These are phyloP conservation scores for Arothron firmamentum DNA, from an alignment of 2,113 vertebrate genomes.

Conservation along the genomic window DNA sequence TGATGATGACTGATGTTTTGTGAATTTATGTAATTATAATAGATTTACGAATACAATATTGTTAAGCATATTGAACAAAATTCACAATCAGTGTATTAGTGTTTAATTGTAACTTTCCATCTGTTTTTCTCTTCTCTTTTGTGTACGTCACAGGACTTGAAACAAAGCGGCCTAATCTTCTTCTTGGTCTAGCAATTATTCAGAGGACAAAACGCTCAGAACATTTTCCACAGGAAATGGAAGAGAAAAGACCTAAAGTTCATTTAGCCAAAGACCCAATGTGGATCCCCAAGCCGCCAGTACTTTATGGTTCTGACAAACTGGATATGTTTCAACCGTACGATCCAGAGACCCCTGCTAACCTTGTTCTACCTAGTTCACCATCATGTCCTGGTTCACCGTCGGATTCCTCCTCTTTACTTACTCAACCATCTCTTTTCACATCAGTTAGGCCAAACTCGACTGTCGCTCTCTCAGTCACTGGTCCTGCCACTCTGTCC, in stretches of 20 bases:
- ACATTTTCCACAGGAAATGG: conserved; percentile 64
- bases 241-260: conserved; percentile 81
- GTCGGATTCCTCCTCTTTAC: conserved; percentile 65
- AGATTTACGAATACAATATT: not conserved
- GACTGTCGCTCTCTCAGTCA: conserved; percentile 56
- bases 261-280: conserved; percentile 72
- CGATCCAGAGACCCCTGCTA: conserved; percentile 67
- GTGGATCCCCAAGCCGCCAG: conserved; percentile 65
- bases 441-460: conserved; percentile 55
- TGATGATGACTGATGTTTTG: no score
- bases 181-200: conserved; percentile 89
- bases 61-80: no score
- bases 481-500: conserved; percentile 21
- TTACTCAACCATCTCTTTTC: conserved; percentile 61
- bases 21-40: no score
- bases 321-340: conserved; percentile 69
- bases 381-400: conserved; percentile 72
- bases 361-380: conserved; percentile 77
- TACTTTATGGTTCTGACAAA: conserved; percentile 74
- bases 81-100: not conserved
- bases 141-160: conserved; percentile 84
- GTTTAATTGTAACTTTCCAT: not conserved
- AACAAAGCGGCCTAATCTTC: conserved; percentile 87
- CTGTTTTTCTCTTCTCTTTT: conserved; percentile 4
- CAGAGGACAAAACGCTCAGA: conserved; percentile 84